A percentile compares a stretch with the other conserved stretches of the same genome.
Conservation (phyloP, 2,797 vertebrate genomes). For the Propithecus perrieri region DNA sequence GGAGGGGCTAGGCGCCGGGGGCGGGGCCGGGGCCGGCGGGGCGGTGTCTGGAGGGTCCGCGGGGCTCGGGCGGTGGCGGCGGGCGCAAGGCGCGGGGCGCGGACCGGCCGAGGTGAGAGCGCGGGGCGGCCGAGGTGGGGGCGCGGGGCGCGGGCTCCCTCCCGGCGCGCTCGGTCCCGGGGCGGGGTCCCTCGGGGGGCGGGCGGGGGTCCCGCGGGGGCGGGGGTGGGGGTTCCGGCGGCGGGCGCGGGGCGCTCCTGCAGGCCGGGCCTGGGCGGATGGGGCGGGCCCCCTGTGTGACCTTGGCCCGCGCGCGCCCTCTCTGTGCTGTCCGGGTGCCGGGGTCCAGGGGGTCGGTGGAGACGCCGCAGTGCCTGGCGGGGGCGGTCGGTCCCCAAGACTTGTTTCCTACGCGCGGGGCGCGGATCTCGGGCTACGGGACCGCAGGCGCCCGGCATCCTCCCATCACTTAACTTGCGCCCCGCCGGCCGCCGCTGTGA, state of each 20-base stretch:
- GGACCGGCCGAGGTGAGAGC: no score
- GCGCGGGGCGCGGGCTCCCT: no score
- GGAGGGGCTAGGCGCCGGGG: slow-evolving; percentile 2
- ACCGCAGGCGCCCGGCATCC: neutral
- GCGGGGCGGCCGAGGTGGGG: neutral
- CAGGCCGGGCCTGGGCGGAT: neutral
- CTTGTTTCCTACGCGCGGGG: no score
- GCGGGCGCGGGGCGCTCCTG: neutral
- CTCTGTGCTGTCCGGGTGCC: slow-evolving; percentile 5
- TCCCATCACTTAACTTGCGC: neutral
- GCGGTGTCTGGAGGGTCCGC: neutral
- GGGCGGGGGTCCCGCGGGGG: neutral
- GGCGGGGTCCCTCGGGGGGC: neutral
- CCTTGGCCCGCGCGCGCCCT: slow-evolving; percentile 46
- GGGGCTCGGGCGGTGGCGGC: neutral
- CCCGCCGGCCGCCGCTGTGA: no score
- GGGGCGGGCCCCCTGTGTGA: neutral
- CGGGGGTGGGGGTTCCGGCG: neutral
- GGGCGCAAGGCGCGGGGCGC: neutral
- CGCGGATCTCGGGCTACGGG: no score
- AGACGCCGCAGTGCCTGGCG: neutral
- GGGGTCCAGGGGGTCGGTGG: neutral
- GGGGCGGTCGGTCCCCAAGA: neutral
- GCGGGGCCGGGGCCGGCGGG: slow-evolving; percentile 26
- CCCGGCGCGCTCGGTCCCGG: neutral